Percentiles rank a stretch among this genome's conserved stretches.
phyloP scores from a whole-genome alignment of 92 coral and sea anemone genomes.

The Palythoa grandiflora region DNA sequence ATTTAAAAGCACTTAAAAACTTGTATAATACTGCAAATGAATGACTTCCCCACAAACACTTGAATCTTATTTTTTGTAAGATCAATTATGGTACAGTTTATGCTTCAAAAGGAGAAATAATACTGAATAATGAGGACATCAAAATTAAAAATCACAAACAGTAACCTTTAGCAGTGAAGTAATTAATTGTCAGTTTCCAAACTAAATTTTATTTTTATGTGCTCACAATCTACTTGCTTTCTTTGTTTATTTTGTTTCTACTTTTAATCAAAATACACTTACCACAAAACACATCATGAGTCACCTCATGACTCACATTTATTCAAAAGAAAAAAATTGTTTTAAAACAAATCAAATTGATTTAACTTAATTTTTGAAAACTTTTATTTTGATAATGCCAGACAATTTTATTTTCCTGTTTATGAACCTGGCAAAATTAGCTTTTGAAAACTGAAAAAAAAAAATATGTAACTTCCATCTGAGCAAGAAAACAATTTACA shows the following conservation, averaged over 20 bases:
- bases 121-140: not conserved
- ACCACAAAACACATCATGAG: not conserved
- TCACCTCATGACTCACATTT: not conserved
- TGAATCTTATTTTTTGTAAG: not conserved
- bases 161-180: not conserved
- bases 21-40: not conserved
- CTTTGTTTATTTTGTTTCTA: not conserved
- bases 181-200: not conserved
- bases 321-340: not conserved
- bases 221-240: not conserved
- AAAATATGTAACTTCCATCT: too few relatives aligned
- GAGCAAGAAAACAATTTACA: too few relatives aligned
- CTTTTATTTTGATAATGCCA: not conserved
- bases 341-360: not conserved
- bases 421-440: too few relatives aligned
- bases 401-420: too few relatives aligned
- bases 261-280: not conserved
- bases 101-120: not conserved
- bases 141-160: not conserved
- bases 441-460: too few relatives aligned
- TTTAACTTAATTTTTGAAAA: not conserved
- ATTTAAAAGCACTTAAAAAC: constrained; percentile 20
- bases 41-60: not conserved
- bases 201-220: not conserved
- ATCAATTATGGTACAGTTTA: not conserved